Evolutionary conservation across 2,888 invertebrate species (phyloP).

Genomic region (Drepana falcataria): DNA sequence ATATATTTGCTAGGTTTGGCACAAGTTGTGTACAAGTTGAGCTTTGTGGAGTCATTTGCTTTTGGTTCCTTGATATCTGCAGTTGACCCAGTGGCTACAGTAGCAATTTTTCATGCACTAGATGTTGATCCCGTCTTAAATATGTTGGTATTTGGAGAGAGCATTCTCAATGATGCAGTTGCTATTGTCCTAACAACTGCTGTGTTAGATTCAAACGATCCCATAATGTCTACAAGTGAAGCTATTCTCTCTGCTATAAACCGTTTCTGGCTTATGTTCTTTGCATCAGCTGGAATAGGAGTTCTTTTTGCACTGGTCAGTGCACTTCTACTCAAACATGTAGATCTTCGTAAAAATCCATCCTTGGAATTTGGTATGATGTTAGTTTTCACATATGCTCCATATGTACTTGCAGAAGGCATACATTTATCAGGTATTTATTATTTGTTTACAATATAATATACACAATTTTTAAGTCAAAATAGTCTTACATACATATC

Average conservation of each 20-base stretch:
- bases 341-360: conserved; percentile 97
- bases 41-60: conserved; percentile 98
- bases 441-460: background rate
- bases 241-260: conserved; percentile 93
- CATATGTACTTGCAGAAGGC: conserved; percentile 98
- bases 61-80: conserved; percentile 99
- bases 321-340: conserved; percentile 94
- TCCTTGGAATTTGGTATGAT: conserved; percentile 99
- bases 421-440: conserved; percentile 90
- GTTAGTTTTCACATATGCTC: conserved; percentile 98
- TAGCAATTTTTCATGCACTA: conserved; percentile 98
- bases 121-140: conserved; percentile 98
- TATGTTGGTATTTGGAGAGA: conserved; percentile 98
- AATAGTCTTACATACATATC: too few relatives aligned
- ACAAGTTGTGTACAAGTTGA: conserved; percentile 92
- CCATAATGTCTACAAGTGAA: conserved; percentile 84
- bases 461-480: too few relatives aligned
- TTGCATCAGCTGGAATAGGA: conserved; percentile 98
- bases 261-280: conserved; percentile 97
- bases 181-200: conserved; percentile 98
- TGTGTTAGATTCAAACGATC: conserved; percentile 83
- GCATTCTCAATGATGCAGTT: conserved; percentile 98
- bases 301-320: conserved; percentile 96
- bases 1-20: conserved; percentile 96
- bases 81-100: conserved; percentile 99